These are phyloP conservation scores for Notodonta dromedarius DNA, from an alignment of 2,888 invertebrate genomes.

Conservation along the genomic window DNA sequence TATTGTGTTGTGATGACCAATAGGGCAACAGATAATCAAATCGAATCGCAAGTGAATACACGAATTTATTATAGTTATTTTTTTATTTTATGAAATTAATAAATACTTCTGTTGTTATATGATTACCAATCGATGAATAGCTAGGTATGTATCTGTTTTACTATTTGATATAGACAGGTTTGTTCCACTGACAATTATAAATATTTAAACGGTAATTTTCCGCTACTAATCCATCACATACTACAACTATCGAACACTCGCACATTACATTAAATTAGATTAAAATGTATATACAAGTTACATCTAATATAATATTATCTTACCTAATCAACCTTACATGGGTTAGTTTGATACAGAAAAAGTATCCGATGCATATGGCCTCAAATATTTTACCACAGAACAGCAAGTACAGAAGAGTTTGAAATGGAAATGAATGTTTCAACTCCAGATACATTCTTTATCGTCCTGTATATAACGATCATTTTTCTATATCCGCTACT, in stretches of 20 bases:
- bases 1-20: no score
- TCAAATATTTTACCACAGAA: slow-evolving; percentile 58
- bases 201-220: slow-evolving; percentile 58
- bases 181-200: slow-evolving; percentile 50
- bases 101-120: slow-evolving; percentile 24
- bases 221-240: slow-evolving; percentile 74
- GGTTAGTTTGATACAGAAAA: slow-evolving; percentile 58
- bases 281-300: slow-evolving; percentile 82
- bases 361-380: slow-evolving; percentile 69
- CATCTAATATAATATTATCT: slow-evolving; percentile 69
- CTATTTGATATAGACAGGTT: slow-evolving; percentile 17
- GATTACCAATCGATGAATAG: slow-evolving; percentile 15
- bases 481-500: slow-evolving; percentile 12
- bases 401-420: slow-evolving; percentile 53
- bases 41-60: not conserved
- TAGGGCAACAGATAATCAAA: slow-evolving; percentile 4
- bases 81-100: slow-evolving; percentile 16
- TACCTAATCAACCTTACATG: slow-evolving; percentile 68
- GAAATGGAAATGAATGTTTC: slow-evolving; percentile 40
- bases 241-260: slow-evolving; percentile 83
- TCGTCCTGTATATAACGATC: not conserved
- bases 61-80: not conserved
- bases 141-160: slow-evolving; percentile 4
- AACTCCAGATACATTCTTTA: slow-evolving; percentile 1
- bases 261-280: slow-evolving; percentile 79